Base-by-base conservation (phyloP, 2,797 vertebrate species). In the Knipowitschia caucasica region DNA sequence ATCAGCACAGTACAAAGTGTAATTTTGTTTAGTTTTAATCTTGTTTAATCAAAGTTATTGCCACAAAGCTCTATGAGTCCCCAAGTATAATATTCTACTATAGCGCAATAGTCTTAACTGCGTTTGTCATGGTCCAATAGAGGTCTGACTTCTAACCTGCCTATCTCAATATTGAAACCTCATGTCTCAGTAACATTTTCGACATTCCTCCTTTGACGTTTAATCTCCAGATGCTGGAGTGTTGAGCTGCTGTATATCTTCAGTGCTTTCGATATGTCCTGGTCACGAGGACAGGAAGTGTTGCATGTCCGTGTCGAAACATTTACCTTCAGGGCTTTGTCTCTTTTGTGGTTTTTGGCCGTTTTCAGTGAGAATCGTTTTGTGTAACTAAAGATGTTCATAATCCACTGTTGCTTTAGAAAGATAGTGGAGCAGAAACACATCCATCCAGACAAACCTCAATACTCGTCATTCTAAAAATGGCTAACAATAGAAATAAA, bases 81-180 rank as follows among this genome's bases (percentile, higher is more conserved):
- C n/a, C n/a, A n/a, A n/a, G n/a, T n/a, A n/a, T n/a, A n/a, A n/a
- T n/a, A n/a, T n/a, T n/a, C n/a, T n/a, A n/a, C n/a, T n/a, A n/a
- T n/a, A n/a, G n/a, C n/a, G n/a, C n/a, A n/a, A n/a, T n/a, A n/a
- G n/a, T n/a, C n/a, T n/a, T n/a, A n/a, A 10, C 27, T 30, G 27
- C 10, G 27, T 23, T 42, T 42, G 63, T 80, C 81, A 80, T 74
- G 64, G 70, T 67, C 46, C 12, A 39, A 12, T 24, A 59, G 70
- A 39, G 59, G 27, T 17, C 58, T 50, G 35, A 5, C 64, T 66
- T 71, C 67, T 75, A 77, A 73, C 65, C 44, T 18, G 68, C 52
- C 46, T 49, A 42, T 59, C 47, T 59, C 47, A 15, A 79, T 82
- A 87, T 86, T 84, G 60, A 53, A 85, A 81, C 79, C 82, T 78